phyloP scores from a whole-genome alignment of 53 echinoderm and acorn worm genomes.

The Echinarachnius parma region DNA sequence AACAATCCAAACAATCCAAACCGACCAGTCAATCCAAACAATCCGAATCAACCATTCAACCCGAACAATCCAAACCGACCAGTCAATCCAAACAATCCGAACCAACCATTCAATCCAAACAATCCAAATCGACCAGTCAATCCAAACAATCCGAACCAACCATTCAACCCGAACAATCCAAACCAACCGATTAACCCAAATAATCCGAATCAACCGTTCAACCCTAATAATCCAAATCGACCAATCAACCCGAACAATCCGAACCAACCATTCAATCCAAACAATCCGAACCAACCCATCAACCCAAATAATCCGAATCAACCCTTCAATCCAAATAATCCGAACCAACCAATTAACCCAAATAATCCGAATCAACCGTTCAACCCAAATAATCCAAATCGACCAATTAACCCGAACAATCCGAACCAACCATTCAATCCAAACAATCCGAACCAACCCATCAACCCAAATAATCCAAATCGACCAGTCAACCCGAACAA shows the following conservation, averaged over 20 bases:
- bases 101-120: background rate
- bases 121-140: background rate
- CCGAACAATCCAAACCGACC: background rate
- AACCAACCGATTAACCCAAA: background rate
- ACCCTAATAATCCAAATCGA: background rate
- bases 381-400: background rate
- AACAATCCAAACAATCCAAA: background rate
- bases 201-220: background rate
- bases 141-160: background rate
- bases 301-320: background rate
- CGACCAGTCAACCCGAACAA: background rate
- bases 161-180: background rate
- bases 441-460: background rate
- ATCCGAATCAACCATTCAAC: background rate
- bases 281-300: background rate
- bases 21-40: background rate
- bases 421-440: background rate
- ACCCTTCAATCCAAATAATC: constrained; percentile 3
- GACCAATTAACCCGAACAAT: background rate
- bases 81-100: background rate
- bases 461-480: background rate
- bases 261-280: background rate
- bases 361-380: background rate
- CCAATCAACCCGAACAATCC: background rate
- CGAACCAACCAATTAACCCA: background rate